Conservation (phyloP, 2,797 vertebrate species). For the Neopelma chrysocephalum region DNA sequence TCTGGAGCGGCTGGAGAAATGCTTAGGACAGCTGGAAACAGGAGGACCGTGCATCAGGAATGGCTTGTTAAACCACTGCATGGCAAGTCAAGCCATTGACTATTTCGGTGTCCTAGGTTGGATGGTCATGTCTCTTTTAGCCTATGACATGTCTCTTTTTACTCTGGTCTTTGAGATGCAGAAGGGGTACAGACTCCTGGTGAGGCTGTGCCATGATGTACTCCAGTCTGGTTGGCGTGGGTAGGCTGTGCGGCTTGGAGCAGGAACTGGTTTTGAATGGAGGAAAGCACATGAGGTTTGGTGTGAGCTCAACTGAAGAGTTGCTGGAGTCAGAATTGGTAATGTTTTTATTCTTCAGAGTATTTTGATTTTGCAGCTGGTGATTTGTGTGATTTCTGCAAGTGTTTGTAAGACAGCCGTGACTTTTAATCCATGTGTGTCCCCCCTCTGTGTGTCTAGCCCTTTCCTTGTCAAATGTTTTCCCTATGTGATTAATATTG, state of each 20-base stretch:
- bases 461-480: not conserved
- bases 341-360: not conserved
- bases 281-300: not conserved
- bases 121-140: not conserved
- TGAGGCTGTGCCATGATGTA: not conserved
- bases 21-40: not conserved
- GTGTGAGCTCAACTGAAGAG: not conserved
- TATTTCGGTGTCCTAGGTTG: fast-evolving
- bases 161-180: not conserved
- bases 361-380: not conserved
- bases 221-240: not conserved
- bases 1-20: not conserved
- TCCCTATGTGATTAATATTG: not conserved
- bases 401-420: not conserved
- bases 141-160: not conserved
- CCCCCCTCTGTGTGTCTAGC: not conserved
- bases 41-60: not conserved
- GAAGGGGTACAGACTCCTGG: not conserved
- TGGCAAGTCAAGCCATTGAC: not conserved
- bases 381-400: not conserved
- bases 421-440: not conserved
- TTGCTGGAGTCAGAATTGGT: not conserved
- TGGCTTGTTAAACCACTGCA: not conserved
- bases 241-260: not conserved
- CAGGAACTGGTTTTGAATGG: not conserved